Base-by-base conservation (phyloP, 2,888 invertebrate genomes). In the Oscheius sp. region DNA sequence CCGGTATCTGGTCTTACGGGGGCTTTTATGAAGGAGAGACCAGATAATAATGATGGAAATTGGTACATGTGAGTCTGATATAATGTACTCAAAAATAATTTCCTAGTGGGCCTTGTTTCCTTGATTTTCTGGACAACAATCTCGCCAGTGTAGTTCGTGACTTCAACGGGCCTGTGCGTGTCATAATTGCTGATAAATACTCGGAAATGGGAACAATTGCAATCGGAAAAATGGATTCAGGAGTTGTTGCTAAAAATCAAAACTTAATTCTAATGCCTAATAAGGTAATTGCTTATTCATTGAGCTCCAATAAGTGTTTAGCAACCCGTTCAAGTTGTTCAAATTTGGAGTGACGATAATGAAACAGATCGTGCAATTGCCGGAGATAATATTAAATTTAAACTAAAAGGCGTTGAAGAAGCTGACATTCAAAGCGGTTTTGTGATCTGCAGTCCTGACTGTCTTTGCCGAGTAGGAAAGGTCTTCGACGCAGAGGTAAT, bases 191-290 rank as follows among this genome's bases (percentile, higher is more conserved):
- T 52, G 97, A 98, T 89, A 95, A 96, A 89, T 98, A 96, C 89
- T 96, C 95, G 80, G 98, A 98, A 87, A 98, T 98, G 97, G 98
- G 98, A 72, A 97, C 97, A 70, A 95, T 98, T 52, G 93, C 97
- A 45, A 93, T 97, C 92, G 98, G 98, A 34, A 99, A 99, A 89
- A 94, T 98, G 31, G 98, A 98, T 89, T 94, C 96, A 4, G 98
- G 98, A 33, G 91, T 91, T 85, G 93, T 96, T 84, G 92, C 92
- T 86, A 95, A 95, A 88, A 93, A 95, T 77, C 93, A 94, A 88
- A 92, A 92, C 79, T 89, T 98, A 73, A 90, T 95, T 81, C 91
- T 99, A 66, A 98, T 98, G 97, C 98, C 98, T 78, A 99, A 99
- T 89, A 93, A 93, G 91, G 95, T 96, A 89, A n/a, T n/a, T n/a